phyloP scores from a whole-genome alignment of 2,888 invertebrate species.

The Brachylomia viminalis region DNA sequence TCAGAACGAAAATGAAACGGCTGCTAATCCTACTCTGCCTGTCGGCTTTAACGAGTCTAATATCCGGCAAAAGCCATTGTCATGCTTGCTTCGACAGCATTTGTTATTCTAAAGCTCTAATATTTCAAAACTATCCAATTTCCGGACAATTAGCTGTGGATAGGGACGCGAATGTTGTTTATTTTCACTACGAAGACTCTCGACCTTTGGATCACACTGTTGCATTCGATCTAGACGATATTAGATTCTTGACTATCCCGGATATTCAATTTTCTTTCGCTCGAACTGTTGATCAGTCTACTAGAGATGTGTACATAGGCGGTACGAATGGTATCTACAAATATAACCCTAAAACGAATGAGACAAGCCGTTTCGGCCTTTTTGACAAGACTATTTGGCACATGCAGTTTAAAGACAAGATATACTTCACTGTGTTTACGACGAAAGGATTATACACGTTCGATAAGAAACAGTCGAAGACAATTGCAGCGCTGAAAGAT shows the following conservation, averaged over 20 bases:
- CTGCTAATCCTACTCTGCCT: constrained; percentile 57
- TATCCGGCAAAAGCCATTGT: constrained; percentile 68
- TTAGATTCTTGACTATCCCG: constrained; percentile 72
- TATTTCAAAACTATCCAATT: constrained; percentile 75
- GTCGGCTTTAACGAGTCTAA: constrained; percentile 43
- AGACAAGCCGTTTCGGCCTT: constrained; percentile 71
- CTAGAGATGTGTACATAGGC: constrained; percentile 78
- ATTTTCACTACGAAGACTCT: constrained; percentile 79
- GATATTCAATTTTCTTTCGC: constrained; percentile 80
- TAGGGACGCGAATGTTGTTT: constrained; percentile 76
- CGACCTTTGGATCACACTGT: constrained; percentile 75
- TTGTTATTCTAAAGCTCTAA: constrained; percentile 77
- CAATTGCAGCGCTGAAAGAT: constrained; percentile 71
- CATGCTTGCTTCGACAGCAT: constrained; percentile 80
- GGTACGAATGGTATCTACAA: constrained; percentile 78
- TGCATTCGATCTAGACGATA: constrained; percentile 77
- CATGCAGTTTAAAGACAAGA: constrained; percentile 77
- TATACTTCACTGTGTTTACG: constrained; percentile 77
- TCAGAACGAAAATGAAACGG: constrained; percentile 67
- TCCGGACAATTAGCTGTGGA: constrained; percentile 83
- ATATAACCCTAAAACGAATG: constrained; percentile 72
- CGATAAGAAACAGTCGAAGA: constrained; percentile 72
- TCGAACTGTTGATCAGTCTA: constrained; percentile 77
- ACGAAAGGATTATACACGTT: constrained; percentile 75
- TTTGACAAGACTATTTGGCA: constrained; percentile 80